Evolutionary conservation across 2,888 invertebrate species (phyloP).

Genomic region (Morpho achilles): DNA sequence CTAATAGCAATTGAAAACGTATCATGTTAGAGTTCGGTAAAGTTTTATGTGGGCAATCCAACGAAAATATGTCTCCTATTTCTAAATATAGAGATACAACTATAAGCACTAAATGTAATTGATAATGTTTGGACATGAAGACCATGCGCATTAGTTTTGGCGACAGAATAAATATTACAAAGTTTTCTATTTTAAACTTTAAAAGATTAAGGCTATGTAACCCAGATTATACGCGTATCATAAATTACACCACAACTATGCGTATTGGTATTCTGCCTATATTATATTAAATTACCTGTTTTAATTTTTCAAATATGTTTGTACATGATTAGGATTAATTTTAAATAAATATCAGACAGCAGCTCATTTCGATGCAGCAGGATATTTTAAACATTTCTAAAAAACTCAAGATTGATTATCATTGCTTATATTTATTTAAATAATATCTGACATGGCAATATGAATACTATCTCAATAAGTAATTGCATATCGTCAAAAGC

Average conservation of each 20-base stretch:
- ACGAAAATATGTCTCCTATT: conserved; percentile 76
- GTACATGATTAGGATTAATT: conserved; percentile 16
- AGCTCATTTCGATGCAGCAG: conserved; percentile 14
- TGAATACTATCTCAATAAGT: conserved; percentile 17
- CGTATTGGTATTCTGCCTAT: conserved; percentile 15
- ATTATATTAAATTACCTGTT: conserved; percentile 11
- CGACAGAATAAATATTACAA: conserved; percentile 2
- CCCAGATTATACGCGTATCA: no score
- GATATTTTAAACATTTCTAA: conserved; percentile 17
- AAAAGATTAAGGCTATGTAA: no score
- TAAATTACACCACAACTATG: not conserved
- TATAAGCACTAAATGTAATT: conserved; percentile 18
- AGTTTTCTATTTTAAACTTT: no score
- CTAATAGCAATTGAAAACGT: conserved; percentile 1
- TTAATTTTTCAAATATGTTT: conserved; percentile 17
- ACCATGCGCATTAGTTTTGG: conserved; percentile 17
- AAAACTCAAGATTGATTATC: conserved; percentile 17
- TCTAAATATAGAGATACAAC: conserved; percentile 24
- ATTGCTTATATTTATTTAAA: conserved; percentile 15
- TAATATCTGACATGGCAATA: conserved; percentile 24
- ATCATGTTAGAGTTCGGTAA: conserved; percentile 3
- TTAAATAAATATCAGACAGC: conserved; percentile 2
- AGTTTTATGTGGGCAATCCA: conserved; percentile 70
- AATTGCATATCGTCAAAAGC: conserved; percentile 27
- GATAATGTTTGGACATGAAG: conserved; percentile 14